A percentile compares a stretch with the other conserved stretches of the same genome.
These are phyloP conservation scores for Lasioglossum marginatum DNA, from an alignment of 2,888 invertebrate species.

Conservation along the genomic window DNA sequence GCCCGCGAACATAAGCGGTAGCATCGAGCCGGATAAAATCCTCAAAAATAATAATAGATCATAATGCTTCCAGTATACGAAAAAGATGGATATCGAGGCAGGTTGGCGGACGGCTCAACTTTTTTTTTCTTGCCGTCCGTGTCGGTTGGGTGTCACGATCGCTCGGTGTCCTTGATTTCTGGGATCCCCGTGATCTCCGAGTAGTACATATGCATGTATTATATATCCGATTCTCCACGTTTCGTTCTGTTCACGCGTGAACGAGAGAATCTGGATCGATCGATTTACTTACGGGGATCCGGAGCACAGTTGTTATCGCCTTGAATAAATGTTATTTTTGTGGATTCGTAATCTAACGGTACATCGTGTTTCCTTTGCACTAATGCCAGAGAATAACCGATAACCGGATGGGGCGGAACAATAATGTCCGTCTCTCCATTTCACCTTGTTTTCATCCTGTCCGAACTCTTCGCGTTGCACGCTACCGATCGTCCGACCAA, in stretches of 20 bases:
- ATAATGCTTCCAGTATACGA: neutral
- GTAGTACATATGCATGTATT: too few species aligned
- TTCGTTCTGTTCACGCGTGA: neutral
- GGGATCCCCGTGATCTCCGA: neutral
- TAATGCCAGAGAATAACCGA: constrained; percentile 33
- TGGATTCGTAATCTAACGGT: constrained; percentile 65
- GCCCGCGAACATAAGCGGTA: neutral
- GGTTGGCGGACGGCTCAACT: neutral
- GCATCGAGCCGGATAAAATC: constrained; percentile 20
- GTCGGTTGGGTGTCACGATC: too few species aligned
- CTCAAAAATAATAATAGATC: constrained; percentile 7
- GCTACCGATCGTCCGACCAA: neutral
- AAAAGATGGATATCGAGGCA: neutral
- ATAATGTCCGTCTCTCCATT: neutral
- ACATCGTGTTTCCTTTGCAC: constrained; percentile 50
- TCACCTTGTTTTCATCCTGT: neutral
- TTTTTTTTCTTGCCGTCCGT: neutral
- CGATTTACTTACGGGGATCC: neutral
- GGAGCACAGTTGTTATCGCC: neutral
- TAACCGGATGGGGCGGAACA: neutral
- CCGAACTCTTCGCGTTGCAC: neutral
- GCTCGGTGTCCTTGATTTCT: too few species aligned
- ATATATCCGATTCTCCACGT: neutral
- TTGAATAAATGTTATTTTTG: constrained; percentile 78
- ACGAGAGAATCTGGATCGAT: neutral